A percentile compares a stretch with the other conserved stretches of the same genome.
Conservation (phyloP, 2,888 invertebrate species). For the Eudasyphora cyanicolor region DNA sequence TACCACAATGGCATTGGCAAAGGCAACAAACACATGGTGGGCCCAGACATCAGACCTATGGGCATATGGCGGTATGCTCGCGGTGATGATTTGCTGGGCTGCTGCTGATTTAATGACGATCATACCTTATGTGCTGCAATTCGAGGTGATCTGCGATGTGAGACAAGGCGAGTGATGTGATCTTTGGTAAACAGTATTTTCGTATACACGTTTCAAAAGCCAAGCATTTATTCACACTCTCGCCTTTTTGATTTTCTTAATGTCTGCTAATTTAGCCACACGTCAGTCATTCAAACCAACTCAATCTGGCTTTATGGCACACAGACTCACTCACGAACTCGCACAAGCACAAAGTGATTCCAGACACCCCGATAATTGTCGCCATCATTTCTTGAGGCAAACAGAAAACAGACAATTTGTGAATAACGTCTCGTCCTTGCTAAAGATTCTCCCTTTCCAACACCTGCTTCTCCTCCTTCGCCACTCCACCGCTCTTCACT, state of each 20-base stretch:
- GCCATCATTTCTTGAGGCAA: neutral
- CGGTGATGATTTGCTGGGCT: conserved; percentile 31
- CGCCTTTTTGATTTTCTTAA: conserved; percentile 12
- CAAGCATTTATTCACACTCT: conserved; percentile 42
- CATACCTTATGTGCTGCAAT: neutral
- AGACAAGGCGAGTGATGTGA: neutral
- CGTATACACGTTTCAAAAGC: conserved; percentile 25
- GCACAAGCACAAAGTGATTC: neutral
- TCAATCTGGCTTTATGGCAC: neutral
- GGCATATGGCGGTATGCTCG: neutral
- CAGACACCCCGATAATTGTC: conserved; percentile 1
- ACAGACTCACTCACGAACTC: neutral
- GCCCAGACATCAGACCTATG: neutral
- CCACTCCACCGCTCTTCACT: no score
- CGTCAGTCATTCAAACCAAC: conserved; percentile 25
- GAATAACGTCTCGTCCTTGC: conserved; percentile 28
- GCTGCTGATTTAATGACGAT: conserved; percentile 5
- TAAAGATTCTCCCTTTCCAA: neutral
- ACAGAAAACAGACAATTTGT: conserved; percentile 15
- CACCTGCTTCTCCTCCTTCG: no score
- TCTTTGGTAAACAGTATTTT: neutral
- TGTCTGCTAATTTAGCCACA: conserved; percentile 52
- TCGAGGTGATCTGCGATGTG: neutral
- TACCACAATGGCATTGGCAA: neutral
- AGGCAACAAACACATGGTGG: neutral